phyloP scores from a whole-genome alignment of 2,888 invertebrate species.

The Villa cingulata region DNA sequence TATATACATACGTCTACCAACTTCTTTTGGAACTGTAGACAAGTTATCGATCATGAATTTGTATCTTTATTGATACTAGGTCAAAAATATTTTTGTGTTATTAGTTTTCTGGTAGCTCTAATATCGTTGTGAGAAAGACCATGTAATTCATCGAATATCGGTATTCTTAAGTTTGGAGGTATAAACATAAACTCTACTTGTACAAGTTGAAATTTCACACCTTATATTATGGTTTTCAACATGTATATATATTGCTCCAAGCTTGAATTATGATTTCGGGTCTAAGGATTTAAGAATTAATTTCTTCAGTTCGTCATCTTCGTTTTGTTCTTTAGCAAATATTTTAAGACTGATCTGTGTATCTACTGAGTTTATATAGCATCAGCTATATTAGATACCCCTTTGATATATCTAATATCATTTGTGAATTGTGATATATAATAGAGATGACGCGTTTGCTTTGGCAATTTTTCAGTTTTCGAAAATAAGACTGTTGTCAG shows the following conservation, averaged over 20 bases:
- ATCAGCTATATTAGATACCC: not conserved
- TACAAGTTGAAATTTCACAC: not conserved
- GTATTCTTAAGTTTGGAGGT: too few relatives aligned
- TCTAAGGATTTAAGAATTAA: not conserved
- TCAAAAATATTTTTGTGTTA: not conserved
- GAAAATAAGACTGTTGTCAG: not conserved
- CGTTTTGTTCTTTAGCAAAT: not conserved
- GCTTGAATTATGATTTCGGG: too few relatives aligned
- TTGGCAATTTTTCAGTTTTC: not conserved
- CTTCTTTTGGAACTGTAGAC: too few relatives aligned
- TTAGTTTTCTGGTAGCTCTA: not conserved
- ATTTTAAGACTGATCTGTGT: not conserved
- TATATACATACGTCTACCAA: not conserved
- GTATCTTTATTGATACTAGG: too few relatives aligned
- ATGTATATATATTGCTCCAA: too few relatives aligned
- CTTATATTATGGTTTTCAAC: too few relatives aligned
- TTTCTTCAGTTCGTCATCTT: not conserved
- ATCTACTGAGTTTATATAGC: not conserved
- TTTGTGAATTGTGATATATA: not conserved
- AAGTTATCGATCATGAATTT: not conserved
- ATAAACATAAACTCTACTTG: too few relatives aligned
- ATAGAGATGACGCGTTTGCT: not conserved
- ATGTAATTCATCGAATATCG: not conserved
- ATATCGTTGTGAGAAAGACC: conserved; percentile 2
- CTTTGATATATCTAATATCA: too few relatives aligned